Base-by-base conservation (phyloP, 2,888 invertebrate species). In the Heliconius ismenius region DNA sequence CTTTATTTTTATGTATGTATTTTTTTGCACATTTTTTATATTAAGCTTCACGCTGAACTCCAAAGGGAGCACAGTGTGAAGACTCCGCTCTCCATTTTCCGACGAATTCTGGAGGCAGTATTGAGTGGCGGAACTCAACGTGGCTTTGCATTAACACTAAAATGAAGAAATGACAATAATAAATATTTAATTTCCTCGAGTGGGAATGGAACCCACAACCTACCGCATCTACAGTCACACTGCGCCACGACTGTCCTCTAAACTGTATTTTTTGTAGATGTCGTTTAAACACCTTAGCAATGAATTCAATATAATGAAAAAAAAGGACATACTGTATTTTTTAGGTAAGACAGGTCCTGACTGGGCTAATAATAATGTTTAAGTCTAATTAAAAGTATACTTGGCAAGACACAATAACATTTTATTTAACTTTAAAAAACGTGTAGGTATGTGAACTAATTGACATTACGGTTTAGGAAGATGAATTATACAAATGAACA, bases 401-500 rank as follows among this genome's bases (percentile, higher is more conserved):
- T 39, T 39, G 54, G 26, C 26, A 76, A 64, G 32, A 60, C 26
- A 64, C 70, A 77, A 69, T 65, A 74, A 28, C 64, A 69, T 58
- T 39, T 62, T 58, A 78, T 63, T 69, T 58, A 60, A 64, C 68
- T 43, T 43, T 4, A 0, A 43, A 43, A 43, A 43, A 43, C 43
- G 43, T 18, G 18, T 7, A 18, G 18, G 49, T 49, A 7, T 49
- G 49, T 49, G 49, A 49, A 49, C 49, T 49, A 72, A 76, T 79
- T 78, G 78, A 63, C 78, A 78, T 77, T 77, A 65, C 77, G 58
- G 65, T 77, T 80, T 75, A 70, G 78, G 73, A 73, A 77, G 76
- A 80, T 76, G 73, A 77, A 80, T 80, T 78, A 78, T 43, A 74
- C 77, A 80, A 79, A 58, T 18, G 78, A 79, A 78, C 70, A 70